Conservation (phyloP, 2,797 vertebrate genomes). For the Sphenopsis melanotis region DNA sequence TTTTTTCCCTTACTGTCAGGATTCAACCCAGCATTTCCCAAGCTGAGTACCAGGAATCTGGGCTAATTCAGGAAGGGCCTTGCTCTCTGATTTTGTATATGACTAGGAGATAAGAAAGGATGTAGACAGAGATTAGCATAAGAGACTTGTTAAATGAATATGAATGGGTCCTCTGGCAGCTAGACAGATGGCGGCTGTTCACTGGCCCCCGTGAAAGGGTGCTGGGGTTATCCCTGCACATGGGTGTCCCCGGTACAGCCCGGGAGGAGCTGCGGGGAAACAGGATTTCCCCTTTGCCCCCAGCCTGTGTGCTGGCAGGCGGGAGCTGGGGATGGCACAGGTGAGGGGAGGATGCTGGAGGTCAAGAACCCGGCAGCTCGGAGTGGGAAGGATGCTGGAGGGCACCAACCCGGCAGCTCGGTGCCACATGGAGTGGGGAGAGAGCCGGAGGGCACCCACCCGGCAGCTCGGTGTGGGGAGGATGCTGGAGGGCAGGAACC, state of each 20-base stretch:
- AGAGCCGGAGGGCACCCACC: too few relatives aligned
- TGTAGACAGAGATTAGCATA: conserved; percentile 20
- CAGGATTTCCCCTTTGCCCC: not conserved
- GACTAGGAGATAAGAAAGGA: conserved; percentile 28
- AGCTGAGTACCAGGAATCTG: not conserved
- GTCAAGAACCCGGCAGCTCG: not conserved
- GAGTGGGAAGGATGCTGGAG: too few relatives aligned
- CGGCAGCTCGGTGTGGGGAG: too few relatives aligned
- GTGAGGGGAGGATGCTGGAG: not conserved
- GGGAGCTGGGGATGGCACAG: not conserved
- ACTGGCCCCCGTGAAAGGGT: not conserved
- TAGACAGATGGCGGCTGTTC: not conserved
- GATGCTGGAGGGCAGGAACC: too few relatives aligned
- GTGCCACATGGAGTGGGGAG: too few relatives aligned
- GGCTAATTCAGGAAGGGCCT: not conserved
- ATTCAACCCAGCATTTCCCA: not conserved
- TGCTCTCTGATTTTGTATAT: not conserved
- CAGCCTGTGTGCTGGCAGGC: not conserved
- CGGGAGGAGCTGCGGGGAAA: not conserved
- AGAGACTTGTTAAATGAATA: conserved; percentile 27
- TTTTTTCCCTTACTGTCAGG: not conserved
- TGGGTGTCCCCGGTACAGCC: not conserved
- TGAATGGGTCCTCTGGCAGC: not conserved
- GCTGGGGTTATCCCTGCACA: not conserved
- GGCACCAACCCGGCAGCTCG: too few relatives aligned